Evolutionary conservation across 92 coral and sea anemone species (phyloP), one percentile per base, ranked within the genome.

Genomic region (Porites divaricata): DNA sequence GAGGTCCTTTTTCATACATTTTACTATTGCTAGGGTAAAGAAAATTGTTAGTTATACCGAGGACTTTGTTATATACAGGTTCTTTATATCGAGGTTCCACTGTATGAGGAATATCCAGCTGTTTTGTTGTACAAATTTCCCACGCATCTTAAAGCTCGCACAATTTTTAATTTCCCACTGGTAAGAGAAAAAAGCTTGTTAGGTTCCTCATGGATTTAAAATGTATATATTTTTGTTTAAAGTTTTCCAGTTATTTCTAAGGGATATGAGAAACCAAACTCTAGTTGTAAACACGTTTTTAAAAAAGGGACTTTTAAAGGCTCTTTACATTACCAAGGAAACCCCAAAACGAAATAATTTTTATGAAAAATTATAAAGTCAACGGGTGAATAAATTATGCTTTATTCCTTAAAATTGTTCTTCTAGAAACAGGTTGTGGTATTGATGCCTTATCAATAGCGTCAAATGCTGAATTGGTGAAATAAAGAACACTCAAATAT

Each of bases 401-500:
- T 56, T 59, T 72, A 48, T 24, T 63, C 9, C 9, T 13, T 24
- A 56, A 24, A 75, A 58, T 15, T 25, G 67, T 24, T 35, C 17
- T 58, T 23, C 67, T 56, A n/a, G 9, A 23, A 58, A 56, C 67
- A 58, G 15, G 9, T 15, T 25, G 19, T 12, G 28, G 22, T 13
- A 41, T 75, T 75, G 21, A 11, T 53, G 8, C 53, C 7, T 26
- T 75, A 21, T 16, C 62, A 28, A 35, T 2, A 15, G 2, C 59
- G 9, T 24, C 79, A 17, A 17, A 17, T 26, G 25, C 24, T 54
- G 67, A 57, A 41, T 75, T 13, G 52, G 67, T 56, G 52, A 52
- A 75, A 75, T 56, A 56, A 75, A 54, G 21, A 35, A 23, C 56
- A 75, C 53, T 75, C 67, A 56, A 58, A 75, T 28, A 75, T 75